Evolutionary conservation across 2,113 vertebrate species (phyloP).

Genomic region (Gadus macrocephalus): DNA sequence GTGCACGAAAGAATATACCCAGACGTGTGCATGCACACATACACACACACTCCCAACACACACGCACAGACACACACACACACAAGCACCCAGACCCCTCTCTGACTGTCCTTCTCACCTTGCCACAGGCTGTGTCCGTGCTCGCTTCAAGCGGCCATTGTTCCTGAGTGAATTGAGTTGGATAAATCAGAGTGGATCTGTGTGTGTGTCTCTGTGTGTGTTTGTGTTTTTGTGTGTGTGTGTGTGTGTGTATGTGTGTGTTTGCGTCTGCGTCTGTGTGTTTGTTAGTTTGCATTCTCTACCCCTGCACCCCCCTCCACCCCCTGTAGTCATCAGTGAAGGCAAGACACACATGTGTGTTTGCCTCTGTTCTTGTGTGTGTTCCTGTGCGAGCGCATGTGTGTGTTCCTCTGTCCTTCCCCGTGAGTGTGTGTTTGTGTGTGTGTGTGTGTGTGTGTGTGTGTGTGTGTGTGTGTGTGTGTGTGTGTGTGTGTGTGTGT

Average conservation of each 20-base stretch:
- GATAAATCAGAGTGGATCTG: slow-evolving; percentile 58
- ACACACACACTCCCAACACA: not conserved
- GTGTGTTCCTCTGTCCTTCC: not conserved
- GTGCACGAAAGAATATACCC: too few relatives aligned
- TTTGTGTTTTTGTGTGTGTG: not conserved
- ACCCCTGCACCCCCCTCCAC: too few relatives aligned
- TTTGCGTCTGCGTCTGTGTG: not conserved
- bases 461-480: not conserved
- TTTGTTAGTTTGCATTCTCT: not conserved
- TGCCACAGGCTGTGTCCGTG: slow-evolving; percentile 67
- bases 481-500: too few relatives aligned
- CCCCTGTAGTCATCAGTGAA: too few relatives aligned
- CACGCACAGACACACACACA: slow-evolving; percentile 7
- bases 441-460: not conserved
- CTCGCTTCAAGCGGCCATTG: slow-evolving; percentile 47
- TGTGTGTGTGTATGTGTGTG: not conserved
- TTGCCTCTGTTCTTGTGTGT: not conserved
- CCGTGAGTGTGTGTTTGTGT: not conserved
- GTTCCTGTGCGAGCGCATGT: not conserved
- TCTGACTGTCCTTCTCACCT: slow-evolving; percentile 68
- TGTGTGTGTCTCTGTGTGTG: slow-evolving; percentile 28
- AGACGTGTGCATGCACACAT: too few relatives aligned
- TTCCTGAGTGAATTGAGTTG: slow-evolving; percentile 49
- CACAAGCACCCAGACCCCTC: slow-evolving; percentile 21
- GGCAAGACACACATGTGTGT: not conserved